phyloP scores from a whole-genome alignment of 2,888 invertebrate species.

The Athalia cordata region DNA sequence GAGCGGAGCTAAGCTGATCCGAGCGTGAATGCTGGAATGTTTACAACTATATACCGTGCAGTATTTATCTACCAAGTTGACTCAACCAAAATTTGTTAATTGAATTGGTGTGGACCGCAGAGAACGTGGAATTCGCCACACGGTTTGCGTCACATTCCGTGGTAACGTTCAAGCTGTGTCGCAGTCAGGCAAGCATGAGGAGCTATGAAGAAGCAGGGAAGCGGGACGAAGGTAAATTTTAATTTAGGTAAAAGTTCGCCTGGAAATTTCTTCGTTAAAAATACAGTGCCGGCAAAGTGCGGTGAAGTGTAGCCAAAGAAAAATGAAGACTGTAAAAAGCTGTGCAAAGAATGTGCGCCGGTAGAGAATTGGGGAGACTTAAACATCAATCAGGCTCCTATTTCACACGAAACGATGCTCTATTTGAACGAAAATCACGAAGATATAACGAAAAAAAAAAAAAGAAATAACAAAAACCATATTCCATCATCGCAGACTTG shows the following conservation, averaged over 20 bases:
- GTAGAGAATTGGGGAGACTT: neutral
- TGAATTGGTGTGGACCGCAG: conserved; percentile 33
- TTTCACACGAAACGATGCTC: conserved; percentile 14
- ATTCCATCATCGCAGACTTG: conserved; percentile 14
- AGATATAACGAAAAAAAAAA: neutral
- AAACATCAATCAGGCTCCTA: conserved; percentile 27
- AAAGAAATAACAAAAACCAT: neutral
- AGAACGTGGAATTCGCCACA: conserved; percentile 24
- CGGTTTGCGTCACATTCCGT: conserved; percentile 20
- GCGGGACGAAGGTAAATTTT: conserved; percentile 9
- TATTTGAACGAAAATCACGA: conserved; percentile 24
- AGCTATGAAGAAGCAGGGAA: no score
- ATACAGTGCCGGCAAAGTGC: neutral
- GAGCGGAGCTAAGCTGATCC: no score
- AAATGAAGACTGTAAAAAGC: neutral
- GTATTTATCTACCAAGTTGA: conserved; percentile 26
- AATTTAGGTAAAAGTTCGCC: neutral
- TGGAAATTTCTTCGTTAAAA: neutral
- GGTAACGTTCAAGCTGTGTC: conserved; percentile 3
- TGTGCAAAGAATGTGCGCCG: neutral
- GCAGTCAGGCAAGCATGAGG: neutral
- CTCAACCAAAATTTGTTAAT: conserved; percentile 36
- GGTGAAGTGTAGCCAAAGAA: no score
- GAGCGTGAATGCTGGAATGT: conserved; percentile 11
- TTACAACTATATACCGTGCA: conserved; percentile 4